Conservation (phyloP, 2,888 invertebrate genomes). For the Cheilosia variabilis region DNA sequence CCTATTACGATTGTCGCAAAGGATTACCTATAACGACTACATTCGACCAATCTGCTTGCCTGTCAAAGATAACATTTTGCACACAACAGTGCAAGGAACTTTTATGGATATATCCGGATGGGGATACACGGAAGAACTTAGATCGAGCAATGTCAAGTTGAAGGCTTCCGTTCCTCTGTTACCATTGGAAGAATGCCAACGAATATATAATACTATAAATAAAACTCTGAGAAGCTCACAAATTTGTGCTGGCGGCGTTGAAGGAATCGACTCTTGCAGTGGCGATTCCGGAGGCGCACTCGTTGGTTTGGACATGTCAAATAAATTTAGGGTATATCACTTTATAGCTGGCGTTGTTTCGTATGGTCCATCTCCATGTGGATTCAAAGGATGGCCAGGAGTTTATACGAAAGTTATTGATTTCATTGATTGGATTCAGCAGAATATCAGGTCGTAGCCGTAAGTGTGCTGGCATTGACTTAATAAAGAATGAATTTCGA, state of each 20-base stretch:
- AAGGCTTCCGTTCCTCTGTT: conserved; percentile 85
- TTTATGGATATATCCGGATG: conserved; percentile 86
- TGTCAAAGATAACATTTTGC: conserved; percentile 77
- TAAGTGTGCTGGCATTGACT: neutral
- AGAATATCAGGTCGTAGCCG: conserved; percentile 77
- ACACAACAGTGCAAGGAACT: conserved; percentile 80
- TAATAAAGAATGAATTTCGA: too few relatives aligned
- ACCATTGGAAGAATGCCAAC: conserved; percentile 83
- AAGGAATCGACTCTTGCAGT: conserved; percentile 85
- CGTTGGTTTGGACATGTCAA: conserved; percentile 82
- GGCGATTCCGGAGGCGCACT: conserved; percentile 88
- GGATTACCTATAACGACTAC: conserved; percentile 85
- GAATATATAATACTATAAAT: conserved; percentile 84
- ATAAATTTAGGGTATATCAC: conserved; percentile 83
- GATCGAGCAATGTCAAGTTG: conserved; percentile 85
- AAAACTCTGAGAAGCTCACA: conserved; percentile 84
- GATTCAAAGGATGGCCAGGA: conserved; percentile 86
- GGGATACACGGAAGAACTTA: conserved; percentile 86
- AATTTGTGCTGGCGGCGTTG: conserved; percentile 86
- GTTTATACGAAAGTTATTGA: conserved; percentile 86
- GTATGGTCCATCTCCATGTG: conserved; percentile 87
- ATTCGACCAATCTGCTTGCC: conserved; percentile 87
- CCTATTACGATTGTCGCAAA: conserved; percentile 86
- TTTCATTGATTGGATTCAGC: conserved; percentile 86
- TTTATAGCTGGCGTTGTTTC: conserved; percentile 86